Conservation (phyloP, 64 coral and sea anemone species). For the Actinia tenebrosa region DNA sequence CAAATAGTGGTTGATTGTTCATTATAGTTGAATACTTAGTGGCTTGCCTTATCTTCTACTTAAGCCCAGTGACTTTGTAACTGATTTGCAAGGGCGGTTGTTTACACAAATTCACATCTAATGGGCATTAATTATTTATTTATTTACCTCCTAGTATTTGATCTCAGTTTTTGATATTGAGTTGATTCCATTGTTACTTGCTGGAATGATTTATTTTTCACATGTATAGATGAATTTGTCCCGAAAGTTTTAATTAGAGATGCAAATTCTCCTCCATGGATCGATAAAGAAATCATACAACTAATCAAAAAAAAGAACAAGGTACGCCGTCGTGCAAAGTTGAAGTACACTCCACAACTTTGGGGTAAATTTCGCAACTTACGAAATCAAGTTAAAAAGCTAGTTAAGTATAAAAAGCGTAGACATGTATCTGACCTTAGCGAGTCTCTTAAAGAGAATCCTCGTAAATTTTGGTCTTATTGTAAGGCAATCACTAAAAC, state of each 20-base stretch:
- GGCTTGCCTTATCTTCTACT: too few relatives aligned
- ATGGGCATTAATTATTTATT: too few relatives aligned
- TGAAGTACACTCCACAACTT: not conserved
- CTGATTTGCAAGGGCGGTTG: too few relatives aligned
- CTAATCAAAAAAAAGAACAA: constrained; percentile 16
- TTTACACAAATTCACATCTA: too few relatives aligned
- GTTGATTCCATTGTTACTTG: constrained; percentile 1
- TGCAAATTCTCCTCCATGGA: constrained; percentile 22
- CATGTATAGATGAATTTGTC: constrained; percentile 46
- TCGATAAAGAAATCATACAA: constrained; percentile 35
- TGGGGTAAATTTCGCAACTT: not conserved
- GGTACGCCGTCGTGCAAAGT: not conserved
- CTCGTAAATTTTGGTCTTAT: constrained; percentile 30
- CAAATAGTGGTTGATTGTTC: too few relatives aligned
- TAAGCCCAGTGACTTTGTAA: too few relatives aligned
- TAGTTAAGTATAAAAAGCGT: constrained; percentile 35
- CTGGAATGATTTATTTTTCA: constrained; percentile 35
- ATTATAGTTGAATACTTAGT: too few relatives aligned
- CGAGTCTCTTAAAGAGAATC: constrained; percentile 22
- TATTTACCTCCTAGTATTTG: too few relatives aligned
- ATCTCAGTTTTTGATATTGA: constrained; percentile 18
- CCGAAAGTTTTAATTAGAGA: constrained; percentile 42
- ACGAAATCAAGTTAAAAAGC: constrained; percentile 24
- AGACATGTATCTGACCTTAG: not conserved
- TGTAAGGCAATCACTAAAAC: constrained; percentile 18